phyloP scores from a whole-genome alignment of 1,140 invertebrate genomes.

The Zaprionus kolodkinae region DNA sequence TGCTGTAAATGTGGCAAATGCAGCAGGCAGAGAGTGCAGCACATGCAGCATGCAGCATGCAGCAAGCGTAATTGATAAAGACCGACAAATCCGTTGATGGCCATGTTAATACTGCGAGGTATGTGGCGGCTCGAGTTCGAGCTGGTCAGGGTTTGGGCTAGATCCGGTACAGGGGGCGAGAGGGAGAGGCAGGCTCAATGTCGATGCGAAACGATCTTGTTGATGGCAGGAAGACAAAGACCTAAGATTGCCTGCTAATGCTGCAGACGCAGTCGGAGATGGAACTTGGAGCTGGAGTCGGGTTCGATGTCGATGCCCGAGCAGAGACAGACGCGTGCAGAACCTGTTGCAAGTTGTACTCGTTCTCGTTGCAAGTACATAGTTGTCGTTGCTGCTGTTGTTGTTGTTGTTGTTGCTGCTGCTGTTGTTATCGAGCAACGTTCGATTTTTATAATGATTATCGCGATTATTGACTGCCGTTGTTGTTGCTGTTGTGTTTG shows the following conservation, averaged over 20 bases:
- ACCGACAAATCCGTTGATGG: conserved; percentile 81
- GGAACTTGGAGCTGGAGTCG: not conserved
- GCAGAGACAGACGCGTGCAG: conserved; percentile 59
- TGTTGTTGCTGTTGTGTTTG: conserved; percentile 45
- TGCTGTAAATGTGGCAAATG: conserved; percentile 63
- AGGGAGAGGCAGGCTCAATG: conserved; percentile 42
- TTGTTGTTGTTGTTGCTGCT: conserved; percentile 17
- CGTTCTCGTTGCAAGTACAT: conserved; percentile 1
- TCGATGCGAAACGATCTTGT: conserved; percentile 74
- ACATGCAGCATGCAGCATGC: conserved; percentile 50
- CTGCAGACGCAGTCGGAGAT: conserved; percentile 6
- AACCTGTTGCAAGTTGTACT: conserved; percentile 54
- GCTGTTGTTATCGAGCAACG: conserved; percentile 40
- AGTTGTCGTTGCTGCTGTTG: conserved; percentile 13
- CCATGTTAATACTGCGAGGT: conserved; percentile 66
- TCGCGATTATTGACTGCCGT: conserved; percentile 64
- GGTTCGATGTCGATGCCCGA: conserved; percentile 28
- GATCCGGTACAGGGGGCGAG: not conserved
- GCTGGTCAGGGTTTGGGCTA: conserved; percentile 45
- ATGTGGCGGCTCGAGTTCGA: conserved; percentile 43
- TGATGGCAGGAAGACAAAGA: conserved; percentile 81
- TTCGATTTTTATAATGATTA: conserved; percentile 75
- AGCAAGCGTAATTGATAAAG: conserved; percentile 79
- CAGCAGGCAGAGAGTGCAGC: conserved; percentile 17
- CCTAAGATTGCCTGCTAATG: conserved; percentile 71